Evolutionary conservation across 2,797 vertebrate species (phyloP), one percentile per base, ranked within the genome.

Genomic region (Varecia variegata): DNA sequence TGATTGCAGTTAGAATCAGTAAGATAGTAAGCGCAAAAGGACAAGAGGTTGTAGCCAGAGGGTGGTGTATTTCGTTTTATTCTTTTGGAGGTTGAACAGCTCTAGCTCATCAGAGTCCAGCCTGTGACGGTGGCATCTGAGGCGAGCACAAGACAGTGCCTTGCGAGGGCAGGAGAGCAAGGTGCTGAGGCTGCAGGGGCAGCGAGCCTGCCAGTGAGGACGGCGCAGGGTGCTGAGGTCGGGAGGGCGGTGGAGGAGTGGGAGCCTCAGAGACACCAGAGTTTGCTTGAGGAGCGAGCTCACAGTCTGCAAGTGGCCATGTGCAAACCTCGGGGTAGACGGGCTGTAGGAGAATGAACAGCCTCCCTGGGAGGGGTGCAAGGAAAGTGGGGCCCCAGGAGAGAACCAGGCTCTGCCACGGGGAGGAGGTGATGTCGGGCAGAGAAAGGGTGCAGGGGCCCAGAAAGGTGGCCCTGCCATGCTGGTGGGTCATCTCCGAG

Each of bases 401-500:
- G 12, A 58, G 40, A 38, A 27, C 13, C 20, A 62, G 13, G 32
- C 43, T 80, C 43, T 35, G 52, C 30, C 43, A 35, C 18, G 40
- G 23, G 25, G 21, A 40, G 65, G 68, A 27, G 21, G 15, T 81
- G 10, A 47, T 1, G 9, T 60, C 4, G 3, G 81, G 23, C 11
- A 89, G 15, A 32, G 35, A 27, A 62, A 20, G 15, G 30, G 15
- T 2, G 0, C 35, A 79, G 35, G 68, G 38, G 20, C 18, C 68
- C 0, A 1, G 14, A 47, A 38, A n/a, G 9, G 35, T 84, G 50
- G 38, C 62, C 43, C 0, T 0, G 30, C n/a, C 45, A 32, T 43
- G 18, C 20, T 7, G 3, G 12, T 18, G 87, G 25, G 45, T 1
- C 5, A 10, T 38, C 20, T 27, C 60, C 0, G 9, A 6, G 27